Conservation (phyloP, 37 sponge, comb jelly and placozoan genomes). For the Theonella swinhoei region DNA sequence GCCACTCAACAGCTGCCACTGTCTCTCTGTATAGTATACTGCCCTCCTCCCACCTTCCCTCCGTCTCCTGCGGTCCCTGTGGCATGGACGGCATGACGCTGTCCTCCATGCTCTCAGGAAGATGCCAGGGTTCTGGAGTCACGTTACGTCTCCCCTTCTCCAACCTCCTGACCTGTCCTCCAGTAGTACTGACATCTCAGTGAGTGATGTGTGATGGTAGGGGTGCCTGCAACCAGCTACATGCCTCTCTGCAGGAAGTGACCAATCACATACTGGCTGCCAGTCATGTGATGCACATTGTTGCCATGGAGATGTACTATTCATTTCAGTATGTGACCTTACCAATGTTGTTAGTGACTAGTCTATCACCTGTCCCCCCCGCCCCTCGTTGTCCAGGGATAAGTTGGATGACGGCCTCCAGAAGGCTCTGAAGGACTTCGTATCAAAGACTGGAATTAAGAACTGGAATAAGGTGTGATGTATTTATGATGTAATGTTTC, state of each 20-base stretch:
- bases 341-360: too few relatives aligned
- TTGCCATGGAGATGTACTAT: constrained; percentile 68
- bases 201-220: too few relatives aligned
- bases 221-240: too few relatives aligned
- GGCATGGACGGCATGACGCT: constrained; percentile 63
- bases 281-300: constrained; percentile 53
- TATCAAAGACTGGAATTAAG: constrained; percentile 14
- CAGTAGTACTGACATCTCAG: too few relatives aligned
- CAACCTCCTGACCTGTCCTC: not conserved
- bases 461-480: constrained; percentile 38
- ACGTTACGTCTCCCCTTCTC: constrained; percentile 46
- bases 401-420: constrained; percentile 43
- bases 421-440: constrained; percentile 29
- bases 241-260: not conserved
- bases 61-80: constrained; percentile 50
- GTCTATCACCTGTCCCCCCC: too few relatives aligned
- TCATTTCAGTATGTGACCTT: not conserved
- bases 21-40: not conserved
- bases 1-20: not conserved
- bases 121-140: constrained; percentile 48
- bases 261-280: not conserved
- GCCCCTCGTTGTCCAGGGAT: not conserved
- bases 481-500: not conserved
- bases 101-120: constrained; percentile 53
- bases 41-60: constrained; percentile 9